These are phyloP conservation scores for Atta cephalotes DNA, from an alignment of 1,140 invertebrate genomes.

Conservation along the genomic window DNA sequence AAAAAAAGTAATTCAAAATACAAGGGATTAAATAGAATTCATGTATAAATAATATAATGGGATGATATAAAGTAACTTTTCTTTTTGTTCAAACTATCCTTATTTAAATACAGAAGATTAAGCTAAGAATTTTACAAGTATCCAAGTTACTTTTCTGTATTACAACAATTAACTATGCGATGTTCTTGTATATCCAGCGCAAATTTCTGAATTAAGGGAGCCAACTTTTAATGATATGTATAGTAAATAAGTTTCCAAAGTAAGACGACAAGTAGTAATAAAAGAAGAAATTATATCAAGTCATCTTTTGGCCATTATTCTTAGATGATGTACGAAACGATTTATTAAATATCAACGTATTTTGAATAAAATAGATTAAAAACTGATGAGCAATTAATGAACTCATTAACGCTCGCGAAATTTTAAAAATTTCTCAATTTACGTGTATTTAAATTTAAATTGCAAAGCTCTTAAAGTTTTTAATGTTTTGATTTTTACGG, in stretches of 20 bases:
- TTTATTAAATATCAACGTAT: neutral
- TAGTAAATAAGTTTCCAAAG: slow-evolving; percentile 34
- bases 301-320: neutral
- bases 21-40: neutral
- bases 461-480: neutral
- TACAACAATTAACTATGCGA: slow-evolving; percentile 20
- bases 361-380: neutral
- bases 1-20: neutral
- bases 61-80: neutral
- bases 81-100: neutral
- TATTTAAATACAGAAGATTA: neutral
- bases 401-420: neutral
- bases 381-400: neutral
- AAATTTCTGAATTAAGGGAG: slow-evolving; percentile 31
- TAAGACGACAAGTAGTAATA: slow-evolving; percentile 1
- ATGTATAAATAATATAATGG: neutral
- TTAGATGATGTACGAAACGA: neutral
- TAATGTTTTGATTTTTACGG: neutral
- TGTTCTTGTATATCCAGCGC: neutral
- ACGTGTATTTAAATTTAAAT: neutral
- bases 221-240: slow-evolving; percentile 54
- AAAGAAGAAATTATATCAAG: neutral
- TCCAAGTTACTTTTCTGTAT: neutral
- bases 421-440: neutral
- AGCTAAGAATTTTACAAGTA: slow-evolving; percentile 14